Evolutionary conservation across 1,140 invertebrate genomes (phyloP).

Genomic region (Ostrea edulis): DNA sequence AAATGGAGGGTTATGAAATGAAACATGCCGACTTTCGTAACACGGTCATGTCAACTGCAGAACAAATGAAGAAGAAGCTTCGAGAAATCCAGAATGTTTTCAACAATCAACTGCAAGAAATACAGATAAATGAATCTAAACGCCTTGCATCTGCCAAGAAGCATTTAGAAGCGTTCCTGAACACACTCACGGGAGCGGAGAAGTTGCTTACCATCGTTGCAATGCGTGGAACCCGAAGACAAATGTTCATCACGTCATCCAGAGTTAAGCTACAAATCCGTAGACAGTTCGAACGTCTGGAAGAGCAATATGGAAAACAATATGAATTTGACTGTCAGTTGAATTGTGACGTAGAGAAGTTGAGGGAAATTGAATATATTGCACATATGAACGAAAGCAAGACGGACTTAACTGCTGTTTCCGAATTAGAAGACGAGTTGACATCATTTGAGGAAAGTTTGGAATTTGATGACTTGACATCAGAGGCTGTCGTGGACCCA

Average conservation of each 20-base stretch:
- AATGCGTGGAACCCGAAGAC: not conserved
- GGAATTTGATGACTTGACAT: not conserved
- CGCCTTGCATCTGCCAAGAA: not conserved
- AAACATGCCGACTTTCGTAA: not conserved
- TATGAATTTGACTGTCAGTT: not conserved
- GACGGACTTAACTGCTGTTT: not conserved
- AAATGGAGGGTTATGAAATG: not conserved
- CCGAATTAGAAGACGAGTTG: not conserved
- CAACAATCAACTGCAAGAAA: not conserved
- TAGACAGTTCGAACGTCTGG: not conserved
- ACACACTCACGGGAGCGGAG: not conserved
- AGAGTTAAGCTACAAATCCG: conserved; percentile 4
- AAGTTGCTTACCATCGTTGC: not conserved
- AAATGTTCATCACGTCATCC: not conserved
- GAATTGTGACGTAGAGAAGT: not conserved
- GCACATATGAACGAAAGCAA: not conserved
- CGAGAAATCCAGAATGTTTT: not conserved
- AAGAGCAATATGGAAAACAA: conserved; percentile 13
- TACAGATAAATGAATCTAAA: not conserved
- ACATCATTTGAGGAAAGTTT: not conserved
- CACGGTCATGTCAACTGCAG: not conserved
- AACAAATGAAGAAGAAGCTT: not conserved
- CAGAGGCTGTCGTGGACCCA: not conserved
- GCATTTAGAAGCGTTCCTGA: conserved; percentile 3
- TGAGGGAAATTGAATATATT: not conserved